phyloP scores from a whole-genome alignment of 2,797 vertebrate genomes.

The Gambusia yucatana region DNA sequence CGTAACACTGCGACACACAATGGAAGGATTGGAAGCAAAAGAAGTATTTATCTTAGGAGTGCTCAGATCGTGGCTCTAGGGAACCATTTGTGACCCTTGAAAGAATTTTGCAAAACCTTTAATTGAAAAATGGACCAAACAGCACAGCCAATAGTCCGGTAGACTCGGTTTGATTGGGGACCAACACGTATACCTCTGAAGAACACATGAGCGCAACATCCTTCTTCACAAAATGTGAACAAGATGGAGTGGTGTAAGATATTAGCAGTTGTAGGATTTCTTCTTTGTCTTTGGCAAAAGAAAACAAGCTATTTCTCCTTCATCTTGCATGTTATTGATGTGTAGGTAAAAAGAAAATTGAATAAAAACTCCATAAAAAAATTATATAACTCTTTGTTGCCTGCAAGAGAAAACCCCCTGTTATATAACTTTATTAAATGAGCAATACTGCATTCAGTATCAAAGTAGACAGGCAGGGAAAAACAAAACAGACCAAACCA shows the following conservation, averaged over 20 bases:
- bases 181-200: no score
- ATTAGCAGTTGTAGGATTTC: background rate
- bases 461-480: background rate
- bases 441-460: background rate
- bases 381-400: background rate
- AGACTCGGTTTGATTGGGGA: no score
- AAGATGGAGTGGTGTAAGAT: no score
- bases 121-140: background rate
- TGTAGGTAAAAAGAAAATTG: background rate
- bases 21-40: background rate
- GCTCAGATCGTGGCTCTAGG: background rate
- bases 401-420: background rate
- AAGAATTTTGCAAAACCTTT: background rate
- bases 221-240: no score
- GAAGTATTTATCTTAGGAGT: background rate
- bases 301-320: no score
- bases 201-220: no score
- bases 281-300: background rate
- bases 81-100: background rate
- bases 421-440: background rate
- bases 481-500: background rate
- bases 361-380: background rate
- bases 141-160: background rate
- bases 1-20: no score
- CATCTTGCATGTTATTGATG: background rate